These are phyloP conservation scores for Bujurquina vittata DNA, from an alignment of 2,113 vertebrate genomes.

Conservation along the genomic window DNA sequence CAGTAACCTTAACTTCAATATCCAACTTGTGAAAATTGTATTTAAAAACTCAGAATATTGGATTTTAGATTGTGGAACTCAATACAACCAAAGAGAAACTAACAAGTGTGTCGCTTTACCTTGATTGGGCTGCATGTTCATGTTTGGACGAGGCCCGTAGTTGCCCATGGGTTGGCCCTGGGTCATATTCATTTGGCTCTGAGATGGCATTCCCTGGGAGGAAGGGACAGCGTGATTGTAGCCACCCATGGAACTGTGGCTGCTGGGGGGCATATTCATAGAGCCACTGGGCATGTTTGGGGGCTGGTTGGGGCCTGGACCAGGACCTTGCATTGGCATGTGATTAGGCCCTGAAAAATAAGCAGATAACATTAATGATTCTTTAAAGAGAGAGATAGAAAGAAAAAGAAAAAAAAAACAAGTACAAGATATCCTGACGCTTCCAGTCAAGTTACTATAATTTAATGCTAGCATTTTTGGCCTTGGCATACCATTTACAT, in stretches of 20 bases:
- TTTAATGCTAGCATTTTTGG: too few species aligned
- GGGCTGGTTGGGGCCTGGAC: constrained; percentile 94
- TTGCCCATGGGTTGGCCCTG: constrained; percentile 95
- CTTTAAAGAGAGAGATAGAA: not conserved
- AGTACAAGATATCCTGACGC: not conserved
- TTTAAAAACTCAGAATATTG: not conserved
- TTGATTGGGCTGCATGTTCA: constrained; percentile 98
- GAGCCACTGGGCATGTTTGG: constrained; percentile 92
- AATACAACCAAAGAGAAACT: not conserved
- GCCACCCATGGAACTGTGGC: constrained; percentile 94
- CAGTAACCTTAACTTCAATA: not conserved
- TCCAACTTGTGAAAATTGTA: not conserved
- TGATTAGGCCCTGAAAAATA: constrained; percentile 91
- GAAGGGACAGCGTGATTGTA: constrained; percentile 95
- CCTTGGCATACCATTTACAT: not conserved
- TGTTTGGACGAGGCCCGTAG: constrained; percentile 95
- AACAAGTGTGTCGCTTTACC: constrained; percentile 75
- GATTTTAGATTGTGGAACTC: not conserved
- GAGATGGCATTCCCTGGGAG: constrained; percentile 91
- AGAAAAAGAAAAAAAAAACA: not conserved
- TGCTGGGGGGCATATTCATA: constrained; percentile 95
- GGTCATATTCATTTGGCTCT: constrained; percentile 97
- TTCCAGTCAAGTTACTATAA: not conserved
- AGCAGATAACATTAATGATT: constrained; percentile 2
- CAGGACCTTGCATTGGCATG: constrained; percentile 97